Evolutionary conservation across 2,888 invertebrate species (phyloP).

Genomic region (Trachelus stipa): DNA sequence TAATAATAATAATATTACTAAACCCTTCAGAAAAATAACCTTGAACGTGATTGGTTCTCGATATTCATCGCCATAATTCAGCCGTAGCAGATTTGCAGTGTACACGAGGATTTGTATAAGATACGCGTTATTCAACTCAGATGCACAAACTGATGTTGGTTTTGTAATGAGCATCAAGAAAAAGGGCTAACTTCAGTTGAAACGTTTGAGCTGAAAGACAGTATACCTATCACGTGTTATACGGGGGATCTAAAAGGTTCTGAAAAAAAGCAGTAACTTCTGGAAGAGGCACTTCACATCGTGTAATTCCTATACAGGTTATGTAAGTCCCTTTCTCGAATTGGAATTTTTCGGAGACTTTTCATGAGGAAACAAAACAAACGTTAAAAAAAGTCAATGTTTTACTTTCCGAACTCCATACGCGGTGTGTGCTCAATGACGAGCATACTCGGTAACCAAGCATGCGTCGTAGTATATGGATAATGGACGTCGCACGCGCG

Average conservation of each 20-base stretch:
- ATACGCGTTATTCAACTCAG: slow-evolving; percentile 69
- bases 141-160: slow-evolving; percentile 71
- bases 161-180: slow-evolving; percentile 67
- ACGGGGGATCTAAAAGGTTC: background rate
- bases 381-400: background rate
- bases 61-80: too few species aligned
- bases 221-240: background rate
- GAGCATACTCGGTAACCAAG: background rate
- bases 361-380: background rate
- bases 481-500: slow-evolving; percentile 14
- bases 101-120: slow-evolving; percentile 54
- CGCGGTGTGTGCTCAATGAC: background rate
- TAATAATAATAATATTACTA: background rate
- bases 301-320: background rate
- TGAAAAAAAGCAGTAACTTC: background rate
- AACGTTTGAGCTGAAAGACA: background rate
- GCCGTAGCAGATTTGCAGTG: background rate
- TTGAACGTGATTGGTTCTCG: background rate
- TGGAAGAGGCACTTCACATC: background rate
- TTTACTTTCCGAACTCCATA: background rate
- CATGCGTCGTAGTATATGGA: background rate
- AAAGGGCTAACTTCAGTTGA: background rate
- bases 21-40: background rate
- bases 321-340: background rate
- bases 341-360: background rate